Percentiles rank a stretch among this genome's conserved stretches.
Conservation (phyloP, 1,140 invertebrate species). For the Galleria mellonella region DNA sequence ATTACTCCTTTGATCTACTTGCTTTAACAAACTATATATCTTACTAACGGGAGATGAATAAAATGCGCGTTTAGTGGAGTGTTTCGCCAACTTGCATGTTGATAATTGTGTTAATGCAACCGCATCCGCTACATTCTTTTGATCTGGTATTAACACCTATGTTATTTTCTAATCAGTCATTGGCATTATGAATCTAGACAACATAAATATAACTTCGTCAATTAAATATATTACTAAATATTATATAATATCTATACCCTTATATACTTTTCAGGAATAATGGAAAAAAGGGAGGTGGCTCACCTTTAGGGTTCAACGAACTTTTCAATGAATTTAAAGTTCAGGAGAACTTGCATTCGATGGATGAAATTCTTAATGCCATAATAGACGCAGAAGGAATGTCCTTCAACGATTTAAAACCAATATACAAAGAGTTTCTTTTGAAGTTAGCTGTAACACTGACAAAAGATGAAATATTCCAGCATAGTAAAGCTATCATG, state of each 20-base stretch:
- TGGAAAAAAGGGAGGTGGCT: slow-evolving; percentile 78
- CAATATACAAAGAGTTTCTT: slow-evolving; percentile 92
- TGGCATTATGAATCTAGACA: slow-evolving; percentile 11
- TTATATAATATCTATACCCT: too few relatives aligned
- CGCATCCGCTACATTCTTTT: slow-evolving; percentile 55
- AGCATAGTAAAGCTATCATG: slow-evolving; percentile 92
- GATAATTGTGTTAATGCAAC: slow-evolving; percentile 53
- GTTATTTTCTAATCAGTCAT: slow-evolving; percentile 24
- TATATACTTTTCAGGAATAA: slow-evolving; percentile 70
- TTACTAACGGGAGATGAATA: slow-evolving; percentile 35
- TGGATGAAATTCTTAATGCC: slow-evolving; percentile 90
- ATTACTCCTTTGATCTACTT: slow-evolving; percentile 8
- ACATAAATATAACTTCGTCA: not conserved
- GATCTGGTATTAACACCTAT: slow-evolving; percentile 35
- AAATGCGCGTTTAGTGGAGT: slow-evolving; percentile 40
- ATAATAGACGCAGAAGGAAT: slow-evolving; percentile 93
- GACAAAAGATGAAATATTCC: slow-evolving; percentile 92
- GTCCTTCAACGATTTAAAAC: slow-evolving; percentile 93
- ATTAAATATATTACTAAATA: too few relatives aligned
- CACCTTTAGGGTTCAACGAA: slow-evolving; percentile 87
- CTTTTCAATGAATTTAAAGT: slow-evolving; percentile 88
- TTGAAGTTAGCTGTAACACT: slow-evolving; percentile 89
- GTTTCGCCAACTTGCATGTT: slow-evolving; percentile 55
- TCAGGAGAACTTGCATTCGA: slow-evolving; percentile 88
- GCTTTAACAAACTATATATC: slow-evolving; percentile 19